phyloP scores from a whole-genome alignment of 2,797 vertebrate species.

The Sebastes dallii region DNA sequence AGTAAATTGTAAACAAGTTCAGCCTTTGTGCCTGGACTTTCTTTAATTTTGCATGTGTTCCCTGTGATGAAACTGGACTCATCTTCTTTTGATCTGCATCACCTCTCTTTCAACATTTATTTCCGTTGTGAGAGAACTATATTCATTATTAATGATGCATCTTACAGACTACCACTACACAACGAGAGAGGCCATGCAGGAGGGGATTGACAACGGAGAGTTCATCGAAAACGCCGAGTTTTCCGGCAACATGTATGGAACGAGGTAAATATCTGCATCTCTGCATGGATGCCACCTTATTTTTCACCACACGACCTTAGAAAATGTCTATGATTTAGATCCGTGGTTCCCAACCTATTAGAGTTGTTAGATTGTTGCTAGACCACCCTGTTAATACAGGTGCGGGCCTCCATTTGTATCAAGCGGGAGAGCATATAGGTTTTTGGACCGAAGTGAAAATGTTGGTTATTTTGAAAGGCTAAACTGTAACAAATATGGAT shows the following conservation, averaged over 20 bases:
- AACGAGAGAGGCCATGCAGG: conserved; percentile 90
- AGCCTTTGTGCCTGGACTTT: not conserved
- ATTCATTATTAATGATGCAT: conserved; percentile 15
- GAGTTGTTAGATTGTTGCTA: not conserved
- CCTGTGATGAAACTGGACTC: not conserved
- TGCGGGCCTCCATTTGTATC: not conserved
- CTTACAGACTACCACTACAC: conserved; percentile 93
- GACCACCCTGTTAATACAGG: not conserved
- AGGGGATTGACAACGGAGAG: conserved; percentile 86
- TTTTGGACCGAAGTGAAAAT: not conserved
- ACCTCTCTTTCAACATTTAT: not conserved
- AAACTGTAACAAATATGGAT: not conserved
- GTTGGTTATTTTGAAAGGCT: not conserved
- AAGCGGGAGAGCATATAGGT: not conserved
- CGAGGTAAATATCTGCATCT: conserved; percentile 83
- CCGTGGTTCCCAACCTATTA: too few relatives aligned
- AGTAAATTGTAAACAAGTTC: not conserved
- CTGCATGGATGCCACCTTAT: not conserved
- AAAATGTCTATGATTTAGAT: not conserved
- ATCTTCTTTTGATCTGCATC: not conserved
- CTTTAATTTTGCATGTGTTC: not conserved
- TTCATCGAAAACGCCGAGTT: conserved; percentile 96
- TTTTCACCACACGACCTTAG: not conserved
- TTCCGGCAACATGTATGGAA: conserved; percentile 96
- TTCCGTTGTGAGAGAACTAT: not conserved